Percentiles rank a stretch among this genome's conserved stretches.
Conservation (phyloP, 1,140 invertebrate genomes). For the Zophobas atratus region DNA sequence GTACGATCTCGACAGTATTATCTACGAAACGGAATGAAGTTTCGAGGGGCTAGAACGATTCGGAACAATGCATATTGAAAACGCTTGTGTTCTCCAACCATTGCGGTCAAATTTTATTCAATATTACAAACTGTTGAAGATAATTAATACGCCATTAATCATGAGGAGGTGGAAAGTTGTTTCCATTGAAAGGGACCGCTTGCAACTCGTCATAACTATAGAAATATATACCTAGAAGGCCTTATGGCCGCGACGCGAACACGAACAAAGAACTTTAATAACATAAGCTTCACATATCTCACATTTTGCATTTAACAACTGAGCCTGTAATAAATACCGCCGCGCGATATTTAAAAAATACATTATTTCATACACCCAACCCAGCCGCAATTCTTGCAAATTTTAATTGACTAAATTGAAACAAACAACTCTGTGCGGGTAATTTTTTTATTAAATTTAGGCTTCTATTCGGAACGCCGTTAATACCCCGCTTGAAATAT, state of each 20-base stretch:
- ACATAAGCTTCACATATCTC: conserved; percentile 42
- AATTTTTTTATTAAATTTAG: conserved; percentile 14
- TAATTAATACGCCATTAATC: conserved; percentile 40
- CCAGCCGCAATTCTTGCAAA: conserved; percentile 16
- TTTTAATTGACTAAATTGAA: conserved; percentile 28
- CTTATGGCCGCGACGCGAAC: conserved; percentile 26
- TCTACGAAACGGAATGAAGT: conserved; percentile 10
- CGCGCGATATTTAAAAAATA: conserved; percentile 16
- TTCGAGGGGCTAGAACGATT: conserved; percentile 10
- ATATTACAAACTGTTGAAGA: conserved; percentile 40
- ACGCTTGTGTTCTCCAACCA: conserved; percentile 30
- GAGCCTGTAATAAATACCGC: conserved; percentile 32
- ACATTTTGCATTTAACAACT: conserved; percentile 42
- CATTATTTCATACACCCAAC: conserved; percentile 12
- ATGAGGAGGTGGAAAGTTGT: conserved; percentile 40
- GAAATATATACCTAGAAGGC: conserved; percentile 33
- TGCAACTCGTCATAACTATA: conserved; percentile 42
- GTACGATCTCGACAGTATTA: conserved; percentile 22
- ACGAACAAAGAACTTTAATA: conserved; percentile 42
- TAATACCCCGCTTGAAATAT: conserved; percentile 33
- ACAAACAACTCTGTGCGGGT: conserved; percentile 20
- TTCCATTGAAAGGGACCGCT: conserved; percentile 39
- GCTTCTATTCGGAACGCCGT: conserved; percentile 5
- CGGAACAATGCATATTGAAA: conserved; percentile 27
- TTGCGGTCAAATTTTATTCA: conserved; percentile 41